phyloP scores from a whole-genome alignment of 2,113 vertebrate genomes.

The Lagopus leucura region DNA sequence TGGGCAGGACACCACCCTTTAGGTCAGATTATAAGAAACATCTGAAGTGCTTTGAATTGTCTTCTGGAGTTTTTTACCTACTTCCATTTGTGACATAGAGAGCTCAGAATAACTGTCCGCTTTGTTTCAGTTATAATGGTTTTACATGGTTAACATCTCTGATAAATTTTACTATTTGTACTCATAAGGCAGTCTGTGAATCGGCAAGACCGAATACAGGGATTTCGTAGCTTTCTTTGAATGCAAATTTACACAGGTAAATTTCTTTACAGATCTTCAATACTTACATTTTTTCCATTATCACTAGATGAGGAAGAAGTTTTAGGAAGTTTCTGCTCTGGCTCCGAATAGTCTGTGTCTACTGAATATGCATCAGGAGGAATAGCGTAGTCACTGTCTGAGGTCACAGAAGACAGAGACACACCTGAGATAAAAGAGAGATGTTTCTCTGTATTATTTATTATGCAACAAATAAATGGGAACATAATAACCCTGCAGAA shows the following conservation, averaged over 20 bases:
- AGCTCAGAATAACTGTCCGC: neutral
- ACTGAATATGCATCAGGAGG: slow-evolving; percentile 95
- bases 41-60: neutral
- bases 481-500: neutral
- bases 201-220: neutral
- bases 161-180: neutral
- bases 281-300: slow-evolving; percentile 89
- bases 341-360: slow-evolving; percentile 92
- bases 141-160: neutral
- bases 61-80: neutral
- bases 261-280: neutral
- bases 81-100: neutral
- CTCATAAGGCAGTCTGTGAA: neutral
- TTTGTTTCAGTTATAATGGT: neutral
- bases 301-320: slow-evolving; percentile 88
- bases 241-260: neutral
- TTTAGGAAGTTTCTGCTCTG: slow-evolving; percentile 94
- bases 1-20: neutral
- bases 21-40: neutral
- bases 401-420: slow-evolving; percentile 92
- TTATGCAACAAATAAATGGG: neutral
- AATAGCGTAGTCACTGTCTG: slow-evolving; percentile 97
- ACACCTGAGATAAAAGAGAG: slow-evolving; percentile 80
- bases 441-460: neutral
- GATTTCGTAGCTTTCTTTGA: neutral